phyloP scores from a whole-genome alignment of 92 coral and sea anemone species.

The Parazoanthus atlanticus region DNA sequence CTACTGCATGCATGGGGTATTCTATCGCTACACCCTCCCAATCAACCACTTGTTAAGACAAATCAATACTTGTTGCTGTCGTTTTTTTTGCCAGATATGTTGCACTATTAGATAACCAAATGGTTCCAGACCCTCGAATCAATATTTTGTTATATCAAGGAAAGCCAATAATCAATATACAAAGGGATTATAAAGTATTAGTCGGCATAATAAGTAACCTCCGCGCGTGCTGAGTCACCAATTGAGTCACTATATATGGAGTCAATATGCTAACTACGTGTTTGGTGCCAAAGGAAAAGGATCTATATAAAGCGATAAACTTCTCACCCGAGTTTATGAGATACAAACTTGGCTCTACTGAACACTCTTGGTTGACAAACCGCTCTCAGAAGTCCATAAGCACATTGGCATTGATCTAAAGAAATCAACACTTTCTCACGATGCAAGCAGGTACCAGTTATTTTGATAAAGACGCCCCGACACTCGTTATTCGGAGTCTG shows the following conservation, averaged over 20 bases:
- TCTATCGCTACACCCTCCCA: neutral
- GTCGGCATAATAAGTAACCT: neutral
- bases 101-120: neutral
- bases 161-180: neutral
- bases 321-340: neutral
- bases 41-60: neutral
- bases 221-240: neutral
- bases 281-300: neutral
- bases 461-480: slow-evolving; percentile 66
- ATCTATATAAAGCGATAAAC: neutral
- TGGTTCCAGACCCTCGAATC: neutral
- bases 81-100: neutral
- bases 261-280: no score
- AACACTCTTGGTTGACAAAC: neutral
- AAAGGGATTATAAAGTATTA: neutral
- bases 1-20: neutral
- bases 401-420: no score
- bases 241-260: neutral
- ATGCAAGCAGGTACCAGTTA: slow-evolving; percentile 84
- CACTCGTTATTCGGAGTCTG: slow-evolving; percentile 64
- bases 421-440: neutral
- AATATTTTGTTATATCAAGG: neutral
- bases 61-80: neutral
- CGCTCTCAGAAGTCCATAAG: neutral
- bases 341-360: neutral